Evolutionary conservation across 2,888 invertebrate species (phyloP).

Genomic region (Busseola fusca): DNA sequence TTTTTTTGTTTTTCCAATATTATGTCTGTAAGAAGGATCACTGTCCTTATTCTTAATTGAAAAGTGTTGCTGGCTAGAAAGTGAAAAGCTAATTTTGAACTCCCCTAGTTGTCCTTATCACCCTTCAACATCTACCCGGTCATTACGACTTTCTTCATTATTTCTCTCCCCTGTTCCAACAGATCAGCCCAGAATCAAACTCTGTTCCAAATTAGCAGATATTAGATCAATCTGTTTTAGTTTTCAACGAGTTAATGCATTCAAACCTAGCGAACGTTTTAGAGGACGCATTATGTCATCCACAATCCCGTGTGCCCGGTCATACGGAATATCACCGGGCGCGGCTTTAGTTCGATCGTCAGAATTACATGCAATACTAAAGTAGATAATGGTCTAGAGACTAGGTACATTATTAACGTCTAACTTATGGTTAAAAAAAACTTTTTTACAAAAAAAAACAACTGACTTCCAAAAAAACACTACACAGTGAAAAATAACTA

Average conservation of each 20-base stretch:
- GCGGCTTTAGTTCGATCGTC: conserved; percentile 56
- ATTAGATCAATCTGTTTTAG: conserved; percentile 52
- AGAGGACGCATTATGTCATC: conserved; percentile 64
- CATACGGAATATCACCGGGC: conserved; percentile 66
- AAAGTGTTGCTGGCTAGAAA: not conserved
- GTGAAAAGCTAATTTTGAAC: not conserved
- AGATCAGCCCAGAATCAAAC: conserved; percentile 32
- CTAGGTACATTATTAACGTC: not conserved
- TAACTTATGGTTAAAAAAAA: not conserved
- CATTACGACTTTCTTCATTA: conserved; percentile 5
- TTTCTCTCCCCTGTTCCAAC: not conserved
- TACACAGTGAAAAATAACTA: too few relatives aligned
- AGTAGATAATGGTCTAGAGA: conserved; percentile 23
- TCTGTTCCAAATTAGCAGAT: conserved; percentile 42
- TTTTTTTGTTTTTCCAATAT: not conserved
- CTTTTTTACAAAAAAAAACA: too few relatives aligned
- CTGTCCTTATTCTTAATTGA: not conserved
- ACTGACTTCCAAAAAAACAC: too few relatives aligned
- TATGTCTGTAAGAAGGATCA: not conserved
- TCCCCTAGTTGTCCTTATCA: not conserved
- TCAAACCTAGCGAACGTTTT: conserved; percentile 54
- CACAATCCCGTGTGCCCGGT: conserved; percentile 64
- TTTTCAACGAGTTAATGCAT: conserved; percentile 58
- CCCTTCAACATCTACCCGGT: not conserved
- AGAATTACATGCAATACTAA: conserved; percentile 58